Evolutionary conservation across 1,140 invertebrate genomes (phyloP).

Genomic region (Vollenhovia emeryi): DNA sequence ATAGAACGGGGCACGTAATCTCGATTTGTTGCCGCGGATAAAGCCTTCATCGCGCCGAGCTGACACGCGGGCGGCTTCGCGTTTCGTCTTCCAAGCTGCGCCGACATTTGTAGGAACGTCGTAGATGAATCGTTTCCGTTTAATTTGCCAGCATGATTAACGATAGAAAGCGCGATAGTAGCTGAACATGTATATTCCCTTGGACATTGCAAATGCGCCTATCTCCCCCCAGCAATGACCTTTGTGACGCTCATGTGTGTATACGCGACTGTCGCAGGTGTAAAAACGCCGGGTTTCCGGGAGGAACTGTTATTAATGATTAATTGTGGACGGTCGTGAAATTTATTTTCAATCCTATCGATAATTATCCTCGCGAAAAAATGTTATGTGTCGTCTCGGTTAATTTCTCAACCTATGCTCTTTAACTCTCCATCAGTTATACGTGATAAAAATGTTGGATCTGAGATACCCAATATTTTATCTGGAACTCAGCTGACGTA

Average conservation of each 20-base stretch:
- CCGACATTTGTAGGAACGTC: constrained; percentile 57
- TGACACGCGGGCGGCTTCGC: constrained; percentile 41
- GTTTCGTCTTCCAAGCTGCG: constrained; percentile 49
- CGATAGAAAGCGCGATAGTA: constrained; percentile 71
- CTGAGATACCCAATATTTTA: neutral
- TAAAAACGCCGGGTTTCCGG: constrained; percentile 63
- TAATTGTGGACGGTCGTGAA: constrained; percentile 57
- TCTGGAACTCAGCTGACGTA: neutral
- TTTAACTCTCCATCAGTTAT: constrained; percentile 21
- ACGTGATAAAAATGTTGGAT: neutral
- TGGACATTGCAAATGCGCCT: constrained; percentile 56
- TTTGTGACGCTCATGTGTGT: constrained; percentile 63
- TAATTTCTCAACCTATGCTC: constrained; percentile 31
- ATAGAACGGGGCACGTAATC: constrained; percentile 2
- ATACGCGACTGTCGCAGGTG: constrained; percentile 9
- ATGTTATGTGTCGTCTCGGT: constrained; percentile 2
- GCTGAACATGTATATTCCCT: constrained; percentile 69
- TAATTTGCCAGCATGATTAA: constrained; percentile 72
- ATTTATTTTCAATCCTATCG: constrained; percentile 44
- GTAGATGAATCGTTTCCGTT: constrained; percentile 70
- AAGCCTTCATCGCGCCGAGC: constrained; percentile 46
- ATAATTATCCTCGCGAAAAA: constrained; percentile 43
- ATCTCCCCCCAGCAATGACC: constrained; percentile 51
- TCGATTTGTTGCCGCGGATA: constrained; percentile 46
- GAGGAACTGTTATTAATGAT: constrained; percentile 69